phyloP scores from a whole-genome alignment of 2,113 vertebrate species.

The Brachyistius frenatus region DNA sequence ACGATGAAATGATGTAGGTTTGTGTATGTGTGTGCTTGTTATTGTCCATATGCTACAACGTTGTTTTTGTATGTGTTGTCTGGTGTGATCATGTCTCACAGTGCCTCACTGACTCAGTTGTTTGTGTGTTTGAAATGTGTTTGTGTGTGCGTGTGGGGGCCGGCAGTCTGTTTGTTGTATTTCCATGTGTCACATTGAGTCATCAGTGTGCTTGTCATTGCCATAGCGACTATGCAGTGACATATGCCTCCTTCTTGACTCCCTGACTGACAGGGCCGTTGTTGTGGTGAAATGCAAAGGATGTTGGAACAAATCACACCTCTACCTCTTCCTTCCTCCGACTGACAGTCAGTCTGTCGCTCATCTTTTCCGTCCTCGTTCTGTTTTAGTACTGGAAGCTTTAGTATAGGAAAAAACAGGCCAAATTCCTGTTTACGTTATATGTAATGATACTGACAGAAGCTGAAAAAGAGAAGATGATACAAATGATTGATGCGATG shows the following conservation, averaged over 20 bases:
- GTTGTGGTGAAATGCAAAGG: slow-evolving; percentile 64
- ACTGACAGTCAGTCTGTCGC: slow-evolving; percentile 52
- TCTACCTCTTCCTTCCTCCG: slow-evolving; percentile 62
- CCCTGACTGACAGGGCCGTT: slow-evolving; percentile 65
- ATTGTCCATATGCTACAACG: slow-evolving; percentile 19
- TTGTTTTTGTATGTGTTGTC: slow-evolving; percentile 57
- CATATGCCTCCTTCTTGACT: slow-evolving; percentile 68
- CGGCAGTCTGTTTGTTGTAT: slow-evolving; percentile 65
- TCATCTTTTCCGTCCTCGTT: slow-evolving; percentile 32
- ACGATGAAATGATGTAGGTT: slow-evolving; percentile 1
- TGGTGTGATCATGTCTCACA: slow-evolving; percentile 32
- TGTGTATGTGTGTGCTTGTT: slow-evolving; percentile 14
- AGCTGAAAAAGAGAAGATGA: background rate
- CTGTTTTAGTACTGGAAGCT: slow-evolving; percentile 32
- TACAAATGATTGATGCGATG: background rate
- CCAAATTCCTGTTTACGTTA: background rate
- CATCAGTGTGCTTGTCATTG: slow-evolving; percentile 65
- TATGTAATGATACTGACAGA: background rate
- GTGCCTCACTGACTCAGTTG: slow-evolving; percentile 45
- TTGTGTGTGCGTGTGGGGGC: slow-evolving; percentile 33
- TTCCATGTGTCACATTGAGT: slow-evolving; percentile 73
- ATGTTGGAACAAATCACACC: slow-evolving; percentile 72
- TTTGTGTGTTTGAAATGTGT: slow-evolving; percentile 24
- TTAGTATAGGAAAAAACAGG: background rate
- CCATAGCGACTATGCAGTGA: slow-evolving; percentile 59